Conservation (phyloP, 2,888 invertebrate genomes). For the Tethea ocularis region DNA sequence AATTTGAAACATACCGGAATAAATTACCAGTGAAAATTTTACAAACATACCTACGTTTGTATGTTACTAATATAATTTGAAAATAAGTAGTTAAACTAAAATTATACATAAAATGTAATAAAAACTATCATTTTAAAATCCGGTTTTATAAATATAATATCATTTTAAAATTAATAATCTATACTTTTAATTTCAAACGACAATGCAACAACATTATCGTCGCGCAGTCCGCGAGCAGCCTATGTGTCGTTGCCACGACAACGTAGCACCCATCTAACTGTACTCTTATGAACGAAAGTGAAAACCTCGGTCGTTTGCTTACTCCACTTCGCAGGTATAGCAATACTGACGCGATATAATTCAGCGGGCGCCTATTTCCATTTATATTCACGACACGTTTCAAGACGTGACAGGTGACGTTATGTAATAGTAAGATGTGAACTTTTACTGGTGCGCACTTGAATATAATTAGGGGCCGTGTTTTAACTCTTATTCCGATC, state of each 20-base stretch:
- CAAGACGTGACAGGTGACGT: background rate
- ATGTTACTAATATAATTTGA: too few species aligned
- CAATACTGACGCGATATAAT: constrained; percentile 34
- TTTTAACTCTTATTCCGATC: too few species aligned
- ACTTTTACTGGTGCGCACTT: background rate
- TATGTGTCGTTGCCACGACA: constrained; percentile 28
- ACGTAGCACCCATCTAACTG: constrained; percentile 46
- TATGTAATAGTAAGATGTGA: background rate
- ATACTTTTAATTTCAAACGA: background rate
- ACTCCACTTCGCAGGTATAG: constrained; percentile 46
- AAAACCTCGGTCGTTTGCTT: constrained; percentile 53
- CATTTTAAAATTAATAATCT: too few species aligned
- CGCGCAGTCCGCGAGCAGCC: background rate
- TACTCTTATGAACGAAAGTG: constrained; percentile 52
- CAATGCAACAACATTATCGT: background rate
- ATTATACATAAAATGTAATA: too few species aligned
- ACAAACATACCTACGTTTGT: too few species aligned
- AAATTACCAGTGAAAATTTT: too few species aligned
- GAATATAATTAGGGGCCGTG: background rate
- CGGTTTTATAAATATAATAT: too few species aligned
- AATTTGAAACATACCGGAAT: too few species aligned
- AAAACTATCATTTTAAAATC: too few species aligned
- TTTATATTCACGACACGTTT: background rate
- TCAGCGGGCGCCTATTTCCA: constrained; percentile 28
- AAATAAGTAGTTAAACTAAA: too few species aligned